Conservation (phyloP, 1,140 invertebrate genomes). For the Drosophila prosaltans region DNA sequence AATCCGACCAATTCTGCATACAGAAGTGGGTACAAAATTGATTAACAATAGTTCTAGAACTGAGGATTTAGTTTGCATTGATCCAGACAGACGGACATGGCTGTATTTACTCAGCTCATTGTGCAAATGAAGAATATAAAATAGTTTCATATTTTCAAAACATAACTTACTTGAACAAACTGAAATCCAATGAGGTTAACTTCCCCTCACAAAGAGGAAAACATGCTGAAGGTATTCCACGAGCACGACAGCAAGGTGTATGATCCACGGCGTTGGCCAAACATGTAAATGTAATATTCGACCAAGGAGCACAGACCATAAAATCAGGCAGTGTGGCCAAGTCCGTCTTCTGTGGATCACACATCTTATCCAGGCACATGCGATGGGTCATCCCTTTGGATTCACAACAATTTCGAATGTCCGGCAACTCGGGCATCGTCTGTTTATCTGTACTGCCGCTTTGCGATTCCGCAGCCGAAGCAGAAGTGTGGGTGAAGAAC, state of each 20-base stretch:
- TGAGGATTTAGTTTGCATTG: too few species aligned
- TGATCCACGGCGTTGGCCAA: slow-evolving; percentile 92
- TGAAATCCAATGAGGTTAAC: slow-evolving; percentile 90
- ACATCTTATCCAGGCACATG: slow-evolving; percentile 90
- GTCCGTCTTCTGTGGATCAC: slow-evolving; percentile 88
- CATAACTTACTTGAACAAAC: slow-evolving; percentile 89
- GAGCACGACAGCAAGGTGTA: slow-evolving; percentile 89
- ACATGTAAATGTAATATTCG: slow-evolving; percentile 90
- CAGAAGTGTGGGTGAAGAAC: slow-evolving; percentile 75
- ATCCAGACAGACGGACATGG: too few species aligned
- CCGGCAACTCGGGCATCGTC: slow-evolving; percentile 85
- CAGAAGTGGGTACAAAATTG: too few species aligned
- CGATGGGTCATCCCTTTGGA: slow-evolving; percentile 88
- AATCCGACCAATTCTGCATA: too few species aligned
- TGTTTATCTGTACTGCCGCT: slow-evolving; percentile 59
- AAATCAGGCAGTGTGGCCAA: slow-evolving; percentile 87
- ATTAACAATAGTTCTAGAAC: too few species aligned
- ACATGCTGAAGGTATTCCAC: slow-evolving; percentile 89
- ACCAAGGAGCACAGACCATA: slow-evolving; percentile 94
- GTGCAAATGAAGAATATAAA: too few species aligned
- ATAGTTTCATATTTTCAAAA: neutral
- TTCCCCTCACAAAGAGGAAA: slow-evolving; percentile 90
- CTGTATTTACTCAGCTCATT: too few species aligned
- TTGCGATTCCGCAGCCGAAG: slow-evolving; percentile 56
- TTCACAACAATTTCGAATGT: slow-evolving; percentile 89